Base-by-base conservation (phyloP, 2,797 vertebrate species). In the Acanthornis magna region DNA sequence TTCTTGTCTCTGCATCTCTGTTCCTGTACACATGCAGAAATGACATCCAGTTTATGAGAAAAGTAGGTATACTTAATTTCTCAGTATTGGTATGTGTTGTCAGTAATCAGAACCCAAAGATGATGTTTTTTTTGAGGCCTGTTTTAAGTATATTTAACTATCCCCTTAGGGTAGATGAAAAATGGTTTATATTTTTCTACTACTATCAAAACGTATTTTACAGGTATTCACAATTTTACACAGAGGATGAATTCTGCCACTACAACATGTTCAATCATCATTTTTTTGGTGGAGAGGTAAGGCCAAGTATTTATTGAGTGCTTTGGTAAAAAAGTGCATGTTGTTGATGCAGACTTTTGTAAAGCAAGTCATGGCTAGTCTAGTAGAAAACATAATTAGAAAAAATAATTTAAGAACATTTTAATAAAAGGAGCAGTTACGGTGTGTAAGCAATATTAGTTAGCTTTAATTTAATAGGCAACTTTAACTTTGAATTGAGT, bases 251-350 rank as follows among this genome's bases (percentile, higher is more conserved):
- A 55, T 99, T 99, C 97, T 99, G 99, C 93, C 99, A 98, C 96
- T 99, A 99, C 97, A 99, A 99, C 96, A 99, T 99, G 99, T 99
- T 99, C 97, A 99, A 99, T 96, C 98, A 99, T 97, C 98, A 99
- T 97, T 99, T 99, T 97, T 99, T 99, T 97, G 98, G 97, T 3
- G 98, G 98, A 94, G 96, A 99, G 99, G 99, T 99, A 98, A 97
- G 97, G 26, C 45, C 53, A 61, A 67, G 8, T 61, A 30, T 88
- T 92, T 81, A 17, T 61, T 54, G 16, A 77, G 16, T 66, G 8
- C 42, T 80, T 54, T 87, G 85, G 13, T 81, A 30, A 87, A 60
- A 32, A 83, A 20, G 7, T 58, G 27, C 18, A 3, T 48, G 26
- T 61, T 89, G 25, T 84, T 91, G 30, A 47, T 88, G 32, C 16